Base-by-base conservation (phyloP, 2,113 vertebrate genomes). In the Noctilio leporinus region DNA sequence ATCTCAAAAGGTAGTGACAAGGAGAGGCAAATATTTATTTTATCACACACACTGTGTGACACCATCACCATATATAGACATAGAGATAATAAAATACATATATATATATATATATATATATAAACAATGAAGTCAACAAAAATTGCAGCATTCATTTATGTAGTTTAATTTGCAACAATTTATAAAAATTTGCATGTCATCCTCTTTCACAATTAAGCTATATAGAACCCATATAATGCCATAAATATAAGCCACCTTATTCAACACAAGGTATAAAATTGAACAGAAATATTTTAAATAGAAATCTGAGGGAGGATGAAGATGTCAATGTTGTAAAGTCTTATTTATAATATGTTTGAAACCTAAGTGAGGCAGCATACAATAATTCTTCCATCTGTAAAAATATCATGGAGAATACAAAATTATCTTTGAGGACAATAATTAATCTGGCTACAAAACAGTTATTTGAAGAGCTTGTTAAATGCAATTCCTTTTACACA, bases 231-330 rank as follows among this genome's bases (percentile, higher is more conserved):
- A 86, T 87, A 45, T 93, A 53, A 93, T 95, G 26, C 78, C 45
- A 28, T 93, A 94, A 96, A 87, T 78, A 85, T 87, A 51, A 92
- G 69, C 22, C 67, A 94, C 45, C 38, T 96, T 89, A 85, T 92
- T 95, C 77, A 91, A 35, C 35, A 83, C 70, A 90, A 67, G 43
- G 33, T 53, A 81, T 95, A 96, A 76, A 88, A 95, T 5, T 64
- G 55, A 97, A 82, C 47, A 95, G 75, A 89, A 94, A 86, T 95
- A 91, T 80, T 97, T 95, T 77, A 94, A 85, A 86, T 89, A 82
- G 72, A 97, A 95, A 91, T 88, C n/a, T 91, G 72, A 96, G 28
- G 12, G 78, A 85, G 22, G 77, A 89, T 77, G 7, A 70, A 40
- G 22, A 85, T 85, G 65, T 85, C 95, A 86, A 53, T 81, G 15